phyloP scores from a whole-genome alignment of 2,113 vertebrate genomes.

The Ellobius talpinus region DNA sequence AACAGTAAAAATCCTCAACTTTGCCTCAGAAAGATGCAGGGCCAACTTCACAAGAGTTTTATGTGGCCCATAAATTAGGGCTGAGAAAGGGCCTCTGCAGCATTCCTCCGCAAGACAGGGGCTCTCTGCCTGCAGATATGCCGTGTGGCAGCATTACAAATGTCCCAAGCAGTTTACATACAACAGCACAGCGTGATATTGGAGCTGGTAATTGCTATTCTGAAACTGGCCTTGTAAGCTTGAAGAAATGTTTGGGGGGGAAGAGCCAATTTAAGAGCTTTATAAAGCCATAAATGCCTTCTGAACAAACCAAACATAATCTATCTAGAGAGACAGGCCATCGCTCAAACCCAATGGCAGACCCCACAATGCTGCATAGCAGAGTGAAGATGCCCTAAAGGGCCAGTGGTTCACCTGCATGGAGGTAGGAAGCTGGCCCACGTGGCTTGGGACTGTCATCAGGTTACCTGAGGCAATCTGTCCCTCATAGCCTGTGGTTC shows the following conservation, averaged over 20 bases:
- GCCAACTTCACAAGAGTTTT: conserved; percentile 84
- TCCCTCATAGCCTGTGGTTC: background rate
- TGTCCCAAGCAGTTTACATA: conserved; percentile 86
- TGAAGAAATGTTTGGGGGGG: conserved; percentile 81
- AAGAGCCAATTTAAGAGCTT: conserved; percentile 84
- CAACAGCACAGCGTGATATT: conserved; percentile 82
- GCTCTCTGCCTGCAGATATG: conserved; percentile 78
- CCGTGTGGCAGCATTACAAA: conserved; percentile 86
- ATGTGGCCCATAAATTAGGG: conserved; percentile 85
- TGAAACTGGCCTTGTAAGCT: conserved; percentile 84
- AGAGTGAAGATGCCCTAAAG: background rate
- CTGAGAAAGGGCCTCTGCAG: conserved; percentile 77
- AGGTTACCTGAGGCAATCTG: background rate
- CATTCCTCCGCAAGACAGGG: conserved; percentile 69
- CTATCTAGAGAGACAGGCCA: conserved; percentile 66
- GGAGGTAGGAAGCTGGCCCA: background rate
- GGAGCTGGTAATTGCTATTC: conserved; percentile 86
- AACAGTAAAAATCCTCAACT: conserved; percentile 82
- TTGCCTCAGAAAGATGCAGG: conserved; percentile 83
- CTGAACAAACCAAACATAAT: conserved; percentile 79
- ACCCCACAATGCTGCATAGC: background rate
- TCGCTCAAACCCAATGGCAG: conserved; percentile 60
- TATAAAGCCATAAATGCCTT: conserved; percentile 85
- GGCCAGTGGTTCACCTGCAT: conserved; percentile 10
- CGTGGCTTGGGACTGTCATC: background rate